Evolutionary conservation across 1,140 invertebrate genomes (phyloP).

Genomic region (Lepidurus arcticus): DNA sequence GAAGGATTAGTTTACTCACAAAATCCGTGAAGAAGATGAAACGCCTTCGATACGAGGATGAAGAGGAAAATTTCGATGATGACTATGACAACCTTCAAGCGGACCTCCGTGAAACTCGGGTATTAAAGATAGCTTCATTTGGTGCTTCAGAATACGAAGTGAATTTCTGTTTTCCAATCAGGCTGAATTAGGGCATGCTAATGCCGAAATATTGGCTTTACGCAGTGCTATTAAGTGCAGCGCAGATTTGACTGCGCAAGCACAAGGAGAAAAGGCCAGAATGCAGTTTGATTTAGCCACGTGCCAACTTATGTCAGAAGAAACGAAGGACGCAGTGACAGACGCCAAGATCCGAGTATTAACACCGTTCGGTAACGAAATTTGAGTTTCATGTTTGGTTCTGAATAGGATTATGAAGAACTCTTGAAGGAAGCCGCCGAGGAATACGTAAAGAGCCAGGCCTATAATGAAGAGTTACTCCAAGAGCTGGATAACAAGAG

Average conservation of each 20-base stretch:
- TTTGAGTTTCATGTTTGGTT: too few species aligned
- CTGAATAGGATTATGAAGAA: constrained; percentile 1
- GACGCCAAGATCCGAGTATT: neutral
- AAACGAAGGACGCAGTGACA: neutral
- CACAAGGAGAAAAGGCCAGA: neutral
- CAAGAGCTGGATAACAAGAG: neutral
- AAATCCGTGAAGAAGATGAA: constrained; percentile 23
- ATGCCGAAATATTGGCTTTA: neutral
- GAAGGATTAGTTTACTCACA: neutral
- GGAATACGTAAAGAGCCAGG: neutral
- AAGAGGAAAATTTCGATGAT: neutral
- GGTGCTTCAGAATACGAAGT: neutral
- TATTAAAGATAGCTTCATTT: neutral
- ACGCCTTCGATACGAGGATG: neutral
- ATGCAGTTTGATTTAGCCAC: neutral
- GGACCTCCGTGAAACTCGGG: neutral
- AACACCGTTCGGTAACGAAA: neutral
- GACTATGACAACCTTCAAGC: neutral
- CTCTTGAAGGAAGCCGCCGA: neutral
- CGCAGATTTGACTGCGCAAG: neutral
- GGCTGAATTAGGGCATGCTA: neutral
- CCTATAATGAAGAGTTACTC: neutral
- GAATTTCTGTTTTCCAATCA: neutral
- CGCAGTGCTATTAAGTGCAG: neutral
- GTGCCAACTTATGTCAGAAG: neutral